Conservation (phyloP, 2,113 vertebrate genomes). For the Eudorcas thomsonii region DNA sequence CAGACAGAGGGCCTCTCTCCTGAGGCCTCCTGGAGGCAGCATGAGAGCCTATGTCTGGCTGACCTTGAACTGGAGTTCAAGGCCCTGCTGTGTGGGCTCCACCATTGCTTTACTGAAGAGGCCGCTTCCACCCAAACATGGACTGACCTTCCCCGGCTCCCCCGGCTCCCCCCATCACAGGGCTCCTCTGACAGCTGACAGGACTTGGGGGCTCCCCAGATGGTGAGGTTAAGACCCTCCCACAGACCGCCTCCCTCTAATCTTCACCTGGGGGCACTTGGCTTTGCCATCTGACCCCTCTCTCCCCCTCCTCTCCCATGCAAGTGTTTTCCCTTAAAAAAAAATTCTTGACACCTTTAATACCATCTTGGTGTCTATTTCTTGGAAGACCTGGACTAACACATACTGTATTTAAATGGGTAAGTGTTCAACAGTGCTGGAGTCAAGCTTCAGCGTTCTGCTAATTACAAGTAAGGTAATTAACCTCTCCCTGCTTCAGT, state of each 20-base stretch:
- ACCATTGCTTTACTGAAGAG: neutral
- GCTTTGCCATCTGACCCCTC: accelerated
- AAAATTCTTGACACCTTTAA: neutral
- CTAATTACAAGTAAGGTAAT: neutral
- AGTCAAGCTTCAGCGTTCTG: neutral
- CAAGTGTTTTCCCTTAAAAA: neutral
- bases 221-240: neutral
- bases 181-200: neutral
- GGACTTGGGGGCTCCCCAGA: neutral
- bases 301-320: neutral
- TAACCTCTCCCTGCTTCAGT: neutral
- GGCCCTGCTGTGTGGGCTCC: neutral
- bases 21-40: neutral
- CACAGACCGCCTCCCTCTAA: neutral
- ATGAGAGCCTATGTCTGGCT: accelerated
- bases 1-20: neutral
- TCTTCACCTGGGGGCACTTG: neutral
- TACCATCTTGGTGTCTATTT: neutral
- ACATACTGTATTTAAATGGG: neutral
- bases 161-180: neutral
- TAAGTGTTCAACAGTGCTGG: neutral
- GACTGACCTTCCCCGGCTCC: accelerated
- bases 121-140: neutral
- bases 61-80: neutral
- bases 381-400: neutral